Evolutionary conservation across 1,140 invertebrate species (phyloP).

Genomic region (Phocides pigmalion): DNA sequence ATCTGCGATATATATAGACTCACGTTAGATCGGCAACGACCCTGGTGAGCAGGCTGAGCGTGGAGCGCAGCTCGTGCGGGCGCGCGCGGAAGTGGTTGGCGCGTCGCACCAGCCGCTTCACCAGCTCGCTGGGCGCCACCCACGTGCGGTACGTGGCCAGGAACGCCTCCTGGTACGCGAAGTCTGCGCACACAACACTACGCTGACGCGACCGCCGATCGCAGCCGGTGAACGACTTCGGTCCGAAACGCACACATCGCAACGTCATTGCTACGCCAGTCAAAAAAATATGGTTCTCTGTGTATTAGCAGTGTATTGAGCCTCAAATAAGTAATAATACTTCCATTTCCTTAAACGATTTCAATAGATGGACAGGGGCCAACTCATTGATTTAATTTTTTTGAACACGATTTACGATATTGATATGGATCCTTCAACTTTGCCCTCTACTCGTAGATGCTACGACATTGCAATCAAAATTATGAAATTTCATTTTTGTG

Average conservation of each 20-base stretch:
- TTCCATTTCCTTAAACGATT: no score
- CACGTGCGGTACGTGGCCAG: constrained; percentile 98
- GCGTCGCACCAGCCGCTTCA: constrained; percentile 94
- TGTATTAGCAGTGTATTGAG: no score
- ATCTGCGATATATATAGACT: constrained; percentile 77
- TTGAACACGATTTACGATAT: no score
- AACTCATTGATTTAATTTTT: no score
- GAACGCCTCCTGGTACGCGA: constrained; percentile 98
- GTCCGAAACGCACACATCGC: background rate
- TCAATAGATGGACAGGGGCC: no score
- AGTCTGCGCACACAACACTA: constrained; percentile 86
- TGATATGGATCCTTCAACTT: background rate
- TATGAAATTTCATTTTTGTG: background rate
- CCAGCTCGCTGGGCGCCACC: constrained; percentile 93
- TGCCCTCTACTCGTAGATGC: no score
- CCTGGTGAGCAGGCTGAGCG: constrained; percentile 92
- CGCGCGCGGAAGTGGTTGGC: constrained; percentile 92
- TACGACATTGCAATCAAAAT: no score
- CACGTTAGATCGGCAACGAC: constrained; percentile 97
- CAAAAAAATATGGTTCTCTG: no score
- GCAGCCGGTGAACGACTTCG: background rate
- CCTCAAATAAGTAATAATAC: no score
- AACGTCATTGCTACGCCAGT: background rate
- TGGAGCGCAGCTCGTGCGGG: constrained; percentile 89
- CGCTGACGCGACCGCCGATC: background rate